phyloP scores from a whole-genome alignment of 2,113 vertebrate genomes.

The Ondatra zibethicus region DNA sequence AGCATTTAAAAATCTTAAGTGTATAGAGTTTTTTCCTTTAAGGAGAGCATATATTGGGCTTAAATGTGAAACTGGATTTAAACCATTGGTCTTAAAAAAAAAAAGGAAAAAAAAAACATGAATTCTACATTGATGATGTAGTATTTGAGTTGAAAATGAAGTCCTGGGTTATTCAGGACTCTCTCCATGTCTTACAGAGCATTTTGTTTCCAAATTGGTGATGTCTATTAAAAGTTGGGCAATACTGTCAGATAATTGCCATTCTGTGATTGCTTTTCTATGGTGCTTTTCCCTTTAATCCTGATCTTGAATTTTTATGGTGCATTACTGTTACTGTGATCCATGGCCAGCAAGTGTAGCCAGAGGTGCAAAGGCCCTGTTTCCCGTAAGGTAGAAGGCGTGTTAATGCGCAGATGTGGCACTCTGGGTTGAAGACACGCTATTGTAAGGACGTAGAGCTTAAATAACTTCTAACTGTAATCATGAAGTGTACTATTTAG shows the following conservation, averaged over 20 bases:
- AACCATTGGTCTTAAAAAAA: slow-evolving; percentile 45
- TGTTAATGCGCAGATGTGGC: neutral
- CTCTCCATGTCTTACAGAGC: neutral
- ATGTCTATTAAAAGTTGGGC: neutral
- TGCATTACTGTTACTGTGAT: slow-evolving; percentile 19
- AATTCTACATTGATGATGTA: slow-evolving; percentile 7
- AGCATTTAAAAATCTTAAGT: slow-evolving; percentile 71
- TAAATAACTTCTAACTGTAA: slow-evolving; percentile 18
- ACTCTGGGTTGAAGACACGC: slow-evolving; percentile 18
- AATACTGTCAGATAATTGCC: slow-evolving; percentile 47
- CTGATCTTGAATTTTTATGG: slow-evolving; percentile 52
- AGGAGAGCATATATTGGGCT: slow-evolving; percentile 36
- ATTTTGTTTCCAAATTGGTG: slow-evolving; percentile 49
- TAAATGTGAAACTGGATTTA: slow-evolving; percentile 63
- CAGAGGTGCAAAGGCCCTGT: slow-evolving; percentile 1
- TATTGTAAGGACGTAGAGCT: neutral
- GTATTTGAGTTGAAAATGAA: slow-evolving; percentile 31
- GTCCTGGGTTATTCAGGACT: neutral
- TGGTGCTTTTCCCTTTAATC: slow-evolving; percentile 19
- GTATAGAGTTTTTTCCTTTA: slow-evolving; percentile 55
- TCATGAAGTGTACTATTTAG: slow-evolving; percentile 29
- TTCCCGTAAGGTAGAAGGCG: neutral
- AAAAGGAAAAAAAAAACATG: neutral
- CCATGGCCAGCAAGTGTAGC: neutral
- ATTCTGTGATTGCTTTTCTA: neutral